phyloP scores from a whole-genome alignment of 2,888 invertebrate species.

The Yponomeuta sedellus region DNA sequence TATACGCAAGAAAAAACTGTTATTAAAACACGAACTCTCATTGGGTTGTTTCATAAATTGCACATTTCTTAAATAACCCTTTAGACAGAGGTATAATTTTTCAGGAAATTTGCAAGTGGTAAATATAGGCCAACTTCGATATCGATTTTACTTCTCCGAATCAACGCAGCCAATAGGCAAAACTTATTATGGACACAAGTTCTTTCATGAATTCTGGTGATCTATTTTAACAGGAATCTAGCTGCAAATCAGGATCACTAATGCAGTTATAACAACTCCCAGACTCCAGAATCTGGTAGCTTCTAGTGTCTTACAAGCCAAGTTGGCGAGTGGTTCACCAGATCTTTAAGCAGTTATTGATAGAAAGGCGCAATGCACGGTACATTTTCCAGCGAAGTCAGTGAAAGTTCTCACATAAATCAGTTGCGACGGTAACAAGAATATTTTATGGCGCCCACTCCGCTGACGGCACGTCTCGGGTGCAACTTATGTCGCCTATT shows the following conservation, averaged over 20 bases:
- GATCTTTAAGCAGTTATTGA: neutral
- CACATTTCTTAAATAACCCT: no score
- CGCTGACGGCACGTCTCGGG: neutral
- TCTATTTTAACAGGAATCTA: neutral
- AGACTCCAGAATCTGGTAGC: neutral
- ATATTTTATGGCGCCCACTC: slow-evolving; percentile 6
- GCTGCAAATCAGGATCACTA: neutral
- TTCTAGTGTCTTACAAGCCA: neutral
- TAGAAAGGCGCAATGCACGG: neutral
- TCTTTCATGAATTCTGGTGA: neutral
- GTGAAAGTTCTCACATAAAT: slow-evolving; percentile 9
- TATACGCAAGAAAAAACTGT: no score
- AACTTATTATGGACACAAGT: neutral
- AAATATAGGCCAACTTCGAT: neutral
- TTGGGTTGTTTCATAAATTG: no score
- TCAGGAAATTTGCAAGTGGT: no score
- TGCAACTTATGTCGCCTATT: neutral
- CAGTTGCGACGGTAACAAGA: neutral
- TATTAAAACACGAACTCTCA: no score
- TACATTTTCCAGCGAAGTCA: neutral
- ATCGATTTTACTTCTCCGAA: neutral
- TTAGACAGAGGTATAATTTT: no score
- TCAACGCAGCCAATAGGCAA: neutral
- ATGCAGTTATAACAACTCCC: neutral
- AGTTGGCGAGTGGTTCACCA: neutral